These are phyloP conservation scores for Nowickia ferox DNA, from an alignment of 2,888 invertebrate genomes.

Conservation along the genomic window DNA sequence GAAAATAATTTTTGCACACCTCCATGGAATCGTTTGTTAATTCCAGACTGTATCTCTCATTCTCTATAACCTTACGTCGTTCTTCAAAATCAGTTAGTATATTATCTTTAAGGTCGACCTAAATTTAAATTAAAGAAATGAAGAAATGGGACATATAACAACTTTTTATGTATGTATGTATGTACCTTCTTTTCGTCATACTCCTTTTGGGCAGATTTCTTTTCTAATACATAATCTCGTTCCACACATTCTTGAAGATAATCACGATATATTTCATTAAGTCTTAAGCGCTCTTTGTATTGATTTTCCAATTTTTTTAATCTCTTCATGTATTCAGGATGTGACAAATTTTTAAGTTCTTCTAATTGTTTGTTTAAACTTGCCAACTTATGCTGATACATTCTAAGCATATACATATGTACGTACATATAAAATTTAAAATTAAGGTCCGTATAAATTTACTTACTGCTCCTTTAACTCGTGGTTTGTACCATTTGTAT, in stretches of 20 bases:
- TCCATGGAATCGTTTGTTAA: constrained; percentile 94
- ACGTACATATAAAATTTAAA: background rate
- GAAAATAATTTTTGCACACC: constrained; percentile 82
- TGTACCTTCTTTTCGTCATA: constrained; percentile 95
- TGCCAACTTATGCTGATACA: constrained; percentile 95
- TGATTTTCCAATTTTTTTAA: constrained; percentile 92
- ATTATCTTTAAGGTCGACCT: constrained; percentile 91
- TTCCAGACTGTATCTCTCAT: constrained; percentile 94
- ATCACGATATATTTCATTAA: constrained; percentile 91
- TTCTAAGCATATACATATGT: constrained; percentile 84
- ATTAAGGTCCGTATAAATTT: constrained; percentile 36
- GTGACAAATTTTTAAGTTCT: constrained; percentile 92
- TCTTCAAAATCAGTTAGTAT: constrained; percentile 96
- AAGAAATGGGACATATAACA: background rate
- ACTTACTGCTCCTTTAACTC: constrained; percentile 83
- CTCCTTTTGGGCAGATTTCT: constrained; percentile 94
- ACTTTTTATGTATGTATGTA: background rate
- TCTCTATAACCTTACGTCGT: constrained; percentile 93
- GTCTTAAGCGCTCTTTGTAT: constrained; percentile 90
- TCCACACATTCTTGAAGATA: constrained; percentile 94
- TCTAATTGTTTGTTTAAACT: constrained; percentile 94
- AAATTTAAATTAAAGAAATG: constrained; percentile 22
- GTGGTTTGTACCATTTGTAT: constrained; percentile 78
- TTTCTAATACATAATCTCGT: constrained; percentile 93
- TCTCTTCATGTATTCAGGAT: constrained; percentile 93